Base-by-base conservation (phyloP, 2,113 vertebrate genomes). In the Notechis scutatus region DNA sequence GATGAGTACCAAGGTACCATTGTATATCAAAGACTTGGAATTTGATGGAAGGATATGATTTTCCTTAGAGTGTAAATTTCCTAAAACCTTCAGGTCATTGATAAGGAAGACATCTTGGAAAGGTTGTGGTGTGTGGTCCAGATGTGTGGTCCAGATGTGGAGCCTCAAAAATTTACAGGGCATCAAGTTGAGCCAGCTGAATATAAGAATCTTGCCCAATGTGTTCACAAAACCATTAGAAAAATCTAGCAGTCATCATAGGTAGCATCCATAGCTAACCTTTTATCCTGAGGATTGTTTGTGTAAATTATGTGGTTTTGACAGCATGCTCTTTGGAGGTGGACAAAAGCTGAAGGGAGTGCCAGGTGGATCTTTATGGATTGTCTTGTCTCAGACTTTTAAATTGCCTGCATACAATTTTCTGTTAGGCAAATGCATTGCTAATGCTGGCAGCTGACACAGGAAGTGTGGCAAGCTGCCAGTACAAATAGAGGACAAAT, bases 211-310 rank as follows among this genome's bases (percentile, higher is more conserved):
- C 18, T 81, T 81, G 34, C n/a, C 69, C 34, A 81, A 81, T 20
- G n/a, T 34, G 6, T 39, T 39, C 34, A 81, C 52, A 93, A 21
- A 54, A 86, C 85, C 55, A 50, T 85, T 86, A n/a, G 81, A 18
- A 92, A 55, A 90, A 39, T 90, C 11, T 93, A 74, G 55, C 61
- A 89, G 92, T 56, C 0, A 61, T 57, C 45, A 59, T 90, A 26
- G 88, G 90, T 24, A 0, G 50, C n/a, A 93, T 21, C 4, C 93
- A 90, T 50, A 91, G 64, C 12, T 91, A 56, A 94, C 88, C 34
- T 52, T 92, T 92, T 64, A 45, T 55, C n/a, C 29, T 91, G 85
- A 89, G 93, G 85, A 52, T 87, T 29, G 56, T 93, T 94, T 95
- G 59, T 91, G 1, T 88, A 92, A 55, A 92, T 39, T 91, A 54